Conservation (phyloP, 2,797 vertebrate genomes). For the Amblyopsis hoosieri region DNA sequence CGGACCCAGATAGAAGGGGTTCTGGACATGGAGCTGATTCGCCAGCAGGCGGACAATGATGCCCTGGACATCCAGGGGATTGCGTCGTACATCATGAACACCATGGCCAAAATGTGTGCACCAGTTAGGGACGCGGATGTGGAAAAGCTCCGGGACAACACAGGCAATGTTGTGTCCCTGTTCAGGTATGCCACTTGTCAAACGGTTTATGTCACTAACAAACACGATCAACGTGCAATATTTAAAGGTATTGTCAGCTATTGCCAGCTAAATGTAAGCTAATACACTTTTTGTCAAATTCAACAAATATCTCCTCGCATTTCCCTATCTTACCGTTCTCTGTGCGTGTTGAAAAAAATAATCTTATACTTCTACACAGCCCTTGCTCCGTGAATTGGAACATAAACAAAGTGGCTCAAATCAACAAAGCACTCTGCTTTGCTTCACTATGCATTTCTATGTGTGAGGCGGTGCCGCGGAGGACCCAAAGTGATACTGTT, state of each 20-base stretch:
- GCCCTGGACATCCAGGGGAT: slow-evolving; percentile 89
- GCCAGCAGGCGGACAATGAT: slow-evolving; percentile 89
- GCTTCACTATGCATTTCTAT: no score
- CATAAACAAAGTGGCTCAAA: no score
- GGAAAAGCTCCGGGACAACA: slow-evolving; percentile 81
- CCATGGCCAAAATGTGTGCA: slow-evolving; percentile 92
- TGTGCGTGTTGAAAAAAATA: no score
- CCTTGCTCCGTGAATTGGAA: no score
- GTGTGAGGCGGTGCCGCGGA: no score
- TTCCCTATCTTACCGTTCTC: no score
- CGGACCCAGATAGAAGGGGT: slow-evolving; percentile 91
- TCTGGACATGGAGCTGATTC: slow-evolving; percentile 89
- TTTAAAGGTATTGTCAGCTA: background rate
- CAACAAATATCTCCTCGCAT: no score
- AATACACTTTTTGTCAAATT: no score
- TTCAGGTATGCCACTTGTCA: slow-evolving; percentile 79
- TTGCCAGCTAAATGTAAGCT: no score
- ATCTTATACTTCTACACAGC: no score
- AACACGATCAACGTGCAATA: background rate
- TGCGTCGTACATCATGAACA: slow-evolving; percentile 86
- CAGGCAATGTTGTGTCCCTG: slow-evolving; percentile 79
- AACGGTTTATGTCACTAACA: background rate
- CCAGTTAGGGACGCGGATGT: slow-evolving; percentile 87
- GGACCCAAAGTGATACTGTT: no score
- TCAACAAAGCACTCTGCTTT: no score